Evolutionary conservation across 2,888 invertebrate species (phyloP).

Genomic region (Spodoptera exigua): DNA sequence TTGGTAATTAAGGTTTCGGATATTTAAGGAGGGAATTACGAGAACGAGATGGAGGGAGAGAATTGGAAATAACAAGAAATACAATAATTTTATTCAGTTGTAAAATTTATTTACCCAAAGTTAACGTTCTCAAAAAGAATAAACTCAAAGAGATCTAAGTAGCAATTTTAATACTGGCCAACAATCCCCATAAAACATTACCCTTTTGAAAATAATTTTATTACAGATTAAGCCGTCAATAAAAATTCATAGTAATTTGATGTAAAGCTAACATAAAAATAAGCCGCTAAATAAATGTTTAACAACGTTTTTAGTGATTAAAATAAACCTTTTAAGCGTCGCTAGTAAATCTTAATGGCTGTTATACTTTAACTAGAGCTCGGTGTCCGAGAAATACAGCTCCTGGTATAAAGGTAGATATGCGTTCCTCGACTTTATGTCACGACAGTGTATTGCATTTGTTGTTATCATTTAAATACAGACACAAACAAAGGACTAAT

Average conservation of each 20-base stretch:
- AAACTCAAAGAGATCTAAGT: too few species aligned
- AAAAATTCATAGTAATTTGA: constrained; percentile 9
- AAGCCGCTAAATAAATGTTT: constrained; percentile 11
- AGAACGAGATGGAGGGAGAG: too few species aligned
- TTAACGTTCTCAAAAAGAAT: too few species aligned
- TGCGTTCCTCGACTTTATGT: not conserved
- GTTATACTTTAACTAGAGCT: constrained; percentile 19
- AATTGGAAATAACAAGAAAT: too few species aligned
- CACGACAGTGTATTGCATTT: too few species aligned
- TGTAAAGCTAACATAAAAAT: constrained; percentile 7
- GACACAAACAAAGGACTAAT: too few species aligned
- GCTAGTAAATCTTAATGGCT: constrained; percentile 20
- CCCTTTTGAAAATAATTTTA: not conserved
- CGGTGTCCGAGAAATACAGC: constrained; percentile 8
- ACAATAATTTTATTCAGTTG: too few species aligned
- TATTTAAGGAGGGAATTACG: too few species aligned
- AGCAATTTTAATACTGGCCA: too few species aligned
- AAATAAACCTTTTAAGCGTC: constrained; percentile 24
- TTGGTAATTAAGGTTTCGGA: too few species aligned
- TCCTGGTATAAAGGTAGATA: constrained; percentile 4
- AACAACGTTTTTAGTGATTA: constrained; percentile 32
- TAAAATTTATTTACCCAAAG: too few species aligned
- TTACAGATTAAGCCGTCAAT: not conserved
- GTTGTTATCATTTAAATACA: too few species aligned
- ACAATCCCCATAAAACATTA: not conserved